Evolutionary conservation across 2,888 invertebrate species (phyloP).

Genomic region (Xestoiulus laeticollis): DNA sequence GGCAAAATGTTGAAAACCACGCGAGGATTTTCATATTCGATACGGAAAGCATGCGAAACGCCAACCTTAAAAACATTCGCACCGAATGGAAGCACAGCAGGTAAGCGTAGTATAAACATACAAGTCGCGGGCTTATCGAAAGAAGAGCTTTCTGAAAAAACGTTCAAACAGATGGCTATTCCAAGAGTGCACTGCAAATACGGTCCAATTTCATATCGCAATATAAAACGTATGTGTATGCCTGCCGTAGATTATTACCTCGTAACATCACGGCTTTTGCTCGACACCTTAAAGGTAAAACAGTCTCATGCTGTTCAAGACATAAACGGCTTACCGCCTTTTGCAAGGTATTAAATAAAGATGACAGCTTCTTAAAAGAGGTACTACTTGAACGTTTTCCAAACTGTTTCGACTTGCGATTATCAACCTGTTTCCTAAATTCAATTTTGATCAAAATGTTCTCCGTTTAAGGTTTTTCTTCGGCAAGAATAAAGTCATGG

Average conservation of each 20-base stretch:
- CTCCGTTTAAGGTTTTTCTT: conserved; percentile 80
- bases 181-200: too few species aligned
- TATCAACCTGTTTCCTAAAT: too few species aligned
- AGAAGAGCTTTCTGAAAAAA: neutral
- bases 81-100: conserved; percentile 87
- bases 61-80: conserved; percentile 84
- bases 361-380: too few species aligned
- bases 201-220: too few species aligned
- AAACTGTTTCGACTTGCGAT: neutral
- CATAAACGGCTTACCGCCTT: too few species aligned
- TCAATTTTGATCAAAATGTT: conserved; percentile 29
- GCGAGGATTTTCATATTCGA: conserved; percentile 88
- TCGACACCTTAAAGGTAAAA: too few species aligned
- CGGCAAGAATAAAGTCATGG: conserved; percentile 97
- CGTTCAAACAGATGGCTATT: neutral
- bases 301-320: too few species aligned
- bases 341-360: too few species aligned
- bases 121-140: neutral
- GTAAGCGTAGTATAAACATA: conserved; percentile 60
- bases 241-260: neutral
- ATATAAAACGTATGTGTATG: too few species aligned
- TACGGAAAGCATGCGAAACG: conserved; percentile 91
- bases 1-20: conserved; percentile 82
- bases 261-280: neutral
- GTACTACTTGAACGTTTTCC: neutral